Base-by-base conservation (phyloP, 1,140 invertebrate genomes). In the Parasteatoda tepidariorum region DNA sequence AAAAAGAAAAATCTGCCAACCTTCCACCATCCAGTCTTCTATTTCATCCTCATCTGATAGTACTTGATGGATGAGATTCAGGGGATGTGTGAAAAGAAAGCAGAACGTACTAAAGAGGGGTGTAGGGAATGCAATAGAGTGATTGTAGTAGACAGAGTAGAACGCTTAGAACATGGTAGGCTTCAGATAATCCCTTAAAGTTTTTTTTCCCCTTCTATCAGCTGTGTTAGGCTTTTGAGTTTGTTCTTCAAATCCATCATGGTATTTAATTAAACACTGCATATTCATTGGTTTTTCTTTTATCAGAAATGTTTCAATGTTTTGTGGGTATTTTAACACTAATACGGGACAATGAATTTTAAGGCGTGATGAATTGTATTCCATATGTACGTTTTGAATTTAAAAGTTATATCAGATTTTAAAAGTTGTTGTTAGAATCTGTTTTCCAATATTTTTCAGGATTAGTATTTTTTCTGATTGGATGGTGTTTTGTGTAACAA, bases 41-140 rank as follows among this genome's bases (percentile, higher is more conserved):
- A 38, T 61, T 61, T n/a, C 31, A 61, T 33, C 64, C 41, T 64
- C 30, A 79, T 79, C 76, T 57, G 76, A 79, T 79, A 79, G 41
- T 57, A 41, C 38, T 33, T 79, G 76, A 79, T 79, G 76, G 76
- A 79, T 79, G 76, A 79, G 62, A 55, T 31, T 57, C 71, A 24
- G 33, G 68, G 68, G 33, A 31, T 26, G 48, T 30, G 48, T 34
- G 71, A 62, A 48, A 34, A 33, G 22, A 64, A 64, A 30, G 26
- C n/a, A 28, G 24, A 26, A 26, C 11, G 26, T 15, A 30, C 5
- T 28, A 26, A 2, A 11, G n/a, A n/a, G n/a, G n/a, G n/a, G n/a
- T n/a, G n/a, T n/a, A n/a, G n/a, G n/a, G n/a, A n/a, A n/a, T n/a
- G 15, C 28, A 59, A 74, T 38, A 55, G 34, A 74, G 71, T 24